Conservation (phyloP, 2,797 vertebrate species). For the Aulostomus chinensis region DNA sequence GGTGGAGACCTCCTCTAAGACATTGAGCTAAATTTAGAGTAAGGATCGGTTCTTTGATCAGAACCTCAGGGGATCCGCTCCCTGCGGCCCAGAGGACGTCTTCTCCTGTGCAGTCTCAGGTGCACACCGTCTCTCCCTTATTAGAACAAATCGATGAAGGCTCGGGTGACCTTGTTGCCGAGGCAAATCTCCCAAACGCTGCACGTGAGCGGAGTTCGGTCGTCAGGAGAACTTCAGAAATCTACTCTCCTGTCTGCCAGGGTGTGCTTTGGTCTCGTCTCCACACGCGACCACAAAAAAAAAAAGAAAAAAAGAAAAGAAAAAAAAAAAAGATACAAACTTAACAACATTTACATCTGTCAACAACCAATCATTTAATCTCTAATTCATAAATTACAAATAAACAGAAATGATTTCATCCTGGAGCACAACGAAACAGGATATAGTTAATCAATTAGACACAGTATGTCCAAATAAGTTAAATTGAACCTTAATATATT, state of each 20-base stretch:
- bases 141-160: slow-evolving; percentile 45
- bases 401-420: slow-evolving; percentile 55
- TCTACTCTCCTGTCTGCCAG: slow-evolving; percentile 13
- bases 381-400: slow-evolving; percentile 64
- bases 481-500: slow-evolving; percentile 73
- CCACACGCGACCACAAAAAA: no score
- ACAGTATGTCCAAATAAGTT: slow-evolving; percentile 77
- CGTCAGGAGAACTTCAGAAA: no score
- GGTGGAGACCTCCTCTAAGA: no score
- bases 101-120: slow-evolving; percentile 29
- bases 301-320: slow-evolving; percentile 6
- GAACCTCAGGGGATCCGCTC: slow-evolving; percentile 4
- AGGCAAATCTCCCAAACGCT: slow-evolving; percentile 51
- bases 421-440: slow-evolving; percentile 56
- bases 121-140: slow-evolving; percentile 25
- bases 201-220: no score
- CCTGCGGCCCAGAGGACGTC: slow-evolving; percentile 20
- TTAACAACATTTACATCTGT: slow-evolving; percentile 5
- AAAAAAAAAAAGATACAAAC: slow-evolving; percentile 56
- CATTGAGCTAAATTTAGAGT: no score
- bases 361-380: slow-evolving; percentile 39
- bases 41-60: no score
- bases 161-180: slow-evolving; percentile 52
- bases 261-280: slow-evolving; percentile 41
- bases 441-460: slow-evolving; percentile 63